A percentile compares a stretch with the other conserved stretches of the same genome.
Conservation (phyloP, 2,797 vertebrate genomes). For the Pseudomugil gertrudae region DNA sequence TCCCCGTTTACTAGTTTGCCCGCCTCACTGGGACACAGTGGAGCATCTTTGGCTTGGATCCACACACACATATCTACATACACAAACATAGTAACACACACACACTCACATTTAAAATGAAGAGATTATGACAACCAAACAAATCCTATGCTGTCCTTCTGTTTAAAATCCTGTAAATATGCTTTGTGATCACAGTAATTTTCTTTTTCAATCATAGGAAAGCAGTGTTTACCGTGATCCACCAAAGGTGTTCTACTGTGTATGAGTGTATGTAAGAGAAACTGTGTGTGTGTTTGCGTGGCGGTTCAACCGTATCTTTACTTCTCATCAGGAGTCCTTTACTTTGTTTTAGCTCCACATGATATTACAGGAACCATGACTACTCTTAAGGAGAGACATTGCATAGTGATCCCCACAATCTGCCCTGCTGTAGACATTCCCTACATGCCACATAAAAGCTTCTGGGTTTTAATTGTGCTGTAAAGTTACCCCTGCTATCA, state of each 20-base stretch:
- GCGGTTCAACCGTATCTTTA: conserved; percentile 63
- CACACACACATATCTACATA: conserved; percentile 18
- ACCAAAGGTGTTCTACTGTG: conserved; percentile 78
- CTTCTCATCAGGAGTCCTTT: conserved; percentile 80
- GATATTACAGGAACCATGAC: conserved; percentile 75
- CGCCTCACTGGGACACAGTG: conserved; percentile 66
- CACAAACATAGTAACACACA: conserved; percentile 26
- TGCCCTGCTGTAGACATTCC: conserved; percentile 59
- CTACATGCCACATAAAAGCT: conserved; percentile 60
- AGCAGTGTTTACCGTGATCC: conserved; percentile 70
- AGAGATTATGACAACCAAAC: conserved; percentile 74
- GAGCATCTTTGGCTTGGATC: conserved; percentile 68
- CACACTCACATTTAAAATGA: conserved; percentile 45
- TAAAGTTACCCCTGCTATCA: conserved; percentile 64
- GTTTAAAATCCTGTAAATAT: conserved; percentile 64
- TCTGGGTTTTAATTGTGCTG: conserved; percentile 68
- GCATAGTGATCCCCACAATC: conserved; percentile 63
- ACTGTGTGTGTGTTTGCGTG: conserved; percentile 56
- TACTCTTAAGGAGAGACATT: conserved; percentile 75
- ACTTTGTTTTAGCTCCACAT: conserved; percentile 96
- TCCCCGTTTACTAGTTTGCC: conserved; percentile 83
- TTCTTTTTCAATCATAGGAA: conserved; percentile 52
- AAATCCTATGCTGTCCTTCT: conserved; percentile 72
- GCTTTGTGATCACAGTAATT: conserved; percentile 39
- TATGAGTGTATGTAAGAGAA: conserved; percentile 41